These are phyloP conservation scores for Flexamia atlantica DNA, from an alignment of 2,888 invertebrate species.

Conservation along the genomic window DNA sequence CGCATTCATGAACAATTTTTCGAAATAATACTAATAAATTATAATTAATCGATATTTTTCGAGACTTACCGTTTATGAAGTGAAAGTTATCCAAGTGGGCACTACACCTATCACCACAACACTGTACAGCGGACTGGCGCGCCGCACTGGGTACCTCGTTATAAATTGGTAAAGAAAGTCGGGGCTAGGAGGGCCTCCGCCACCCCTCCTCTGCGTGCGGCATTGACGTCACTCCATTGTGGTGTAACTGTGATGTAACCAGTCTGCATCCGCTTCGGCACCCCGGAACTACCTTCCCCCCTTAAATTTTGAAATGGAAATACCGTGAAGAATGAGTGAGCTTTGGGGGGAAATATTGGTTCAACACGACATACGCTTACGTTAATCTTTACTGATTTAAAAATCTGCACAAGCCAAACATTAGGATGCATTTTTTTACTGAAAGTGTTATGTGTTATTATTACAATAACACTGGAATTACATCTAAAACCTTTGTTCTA, in stretches of 20 bases:
- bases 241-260: slow-evolving; percentile 6
- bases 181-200: neutral
- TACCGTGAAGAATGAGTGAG: neutral
- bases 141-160: slow-evolving; percentile 22
- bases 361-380: too few relatives aligned
- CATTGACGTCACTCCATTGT: slow-evolving; percentile 5
- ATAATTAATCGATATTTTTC: neutral
- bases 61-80: slow-evolving; percentile 45
- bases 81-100: slow-evolving; percentile 51
- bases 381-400: too few relatives aligned
- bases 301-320: neutral
- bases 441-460: too few relatives aligned
- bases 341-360: too few relatives aligned
- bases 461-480: too few relatives aligned
- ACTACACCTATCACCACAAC: slow-evolving; percentile 36
- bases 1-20: neutral
- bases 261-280: slow-evolving; percentile 1
- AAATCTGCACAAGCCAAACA: too few relatives aligned
- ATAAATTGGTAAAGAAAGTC: slow-evolving; percentile 57
- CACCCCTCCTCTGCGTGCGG: neutral
- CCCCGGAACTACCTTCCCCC: neutral
- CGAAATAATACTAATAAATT: neutral
- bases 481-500: too few relatives aligned
- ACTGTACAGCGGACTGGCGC: slow-evolving; percentile 35
- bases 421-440: too few relatives aligned